Base-by-base conservation (phyloP, 2,797 vertebrate genomes). In the Chelmon rostratus region DNA sequence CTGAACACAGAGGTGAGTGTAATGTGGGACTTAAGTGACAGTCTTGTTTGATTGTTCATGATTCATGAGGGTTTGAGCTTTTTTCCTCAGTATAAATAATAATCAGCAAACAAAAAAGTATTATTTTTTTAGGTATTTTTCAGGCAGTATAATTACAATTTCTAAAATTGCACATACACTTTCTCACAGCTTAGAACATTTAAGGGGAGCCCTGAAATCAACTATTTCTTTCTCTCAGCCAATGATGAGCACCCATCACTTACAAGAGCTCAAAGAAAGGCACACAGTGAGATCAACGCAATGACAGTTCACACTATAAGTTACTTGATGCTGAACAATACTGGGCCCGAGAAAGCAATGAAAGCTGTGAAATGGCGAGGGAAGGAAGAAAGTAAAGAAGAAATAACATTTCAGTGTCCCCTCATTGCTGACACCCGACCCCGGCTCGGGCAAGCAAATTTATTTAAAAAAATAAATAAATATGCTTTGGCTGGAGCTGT, bases 381-480 rank as follows among this genome's bases (percentile, higher is more conserved):
- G 31, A 65, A 52, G 38, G 33, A 28, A 35, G n/a, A 28, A 16
- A 57, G 42, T 42, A 54, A 73, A 70, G 66, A 54, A 67, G 18
- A 80, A 90, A 84, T 73, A 85, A 70, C 54, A 79, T 87, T 88
- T 86, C 72, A 80, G 31, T 66, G 58, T 79, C 53, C 40, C 54
- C 40, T 90, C 87, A 89, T 86, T 88, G 42, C 68, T 68, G 74
- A 46, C 66, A 79, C 71, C 82, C 90, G 76, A 81, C 88, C 84
- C 70, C 71, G 10, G 69, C 79, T 81, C 63, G 23, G 64, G 47
- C 79, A 87, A 82, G 81, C 69, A 89, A 85, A 92, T 93, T 81
- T 90, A 86, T 93, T 90, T 33, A 33, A 82, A 71, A 33, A 90
- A 85, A 79, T 25, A 92, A 84, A 93, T 76, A 91, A 89, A 90